These are phyloP conservation scores for Macaria notata DNA, from an alignment of 2,888 invertebrate genomes.

Conservation along the genomic window DNA sequence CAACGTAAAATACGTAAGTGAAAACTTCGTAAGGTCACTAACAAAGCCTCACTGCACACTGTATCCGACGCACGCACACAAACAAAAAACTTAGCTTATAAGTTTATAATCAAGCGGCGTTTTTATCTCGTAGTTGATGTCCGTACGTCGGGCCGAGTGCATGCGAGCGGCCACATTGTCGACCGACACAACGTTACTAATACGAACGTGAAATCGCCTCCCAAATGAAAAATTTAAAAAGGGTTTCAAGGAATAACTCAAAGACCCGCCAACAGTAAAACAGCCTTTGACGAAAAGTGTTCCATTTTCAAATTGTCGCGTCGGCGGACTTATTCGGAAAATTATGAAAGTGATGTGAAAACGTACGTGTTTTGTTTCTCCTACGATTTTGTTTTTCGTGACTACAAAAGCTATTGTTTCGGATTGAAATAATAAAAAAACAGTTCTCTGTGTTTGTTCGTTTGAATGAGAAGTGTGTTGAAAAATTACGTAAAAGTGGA, in stretches of 20 bases:
- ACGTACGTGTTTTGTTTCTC: constrained; percentile 64
- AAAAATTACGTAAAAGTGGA: constrained; percentile 76
- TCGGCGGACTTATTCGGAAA: constrained; percentile 62
- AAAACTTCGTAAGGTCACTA: constrained; percentile 74
- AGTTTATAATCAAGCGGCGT: constrained; percentile 81
- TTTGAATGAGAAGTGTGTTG: constrained; percentile 73
- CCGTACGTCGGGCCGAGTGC: constrained; percentile 72
- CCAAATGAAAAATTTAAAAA: constrained; percentile 58
- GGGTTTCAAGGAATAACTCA: constrained; percentile 46
- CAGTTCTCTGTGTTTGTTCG: constrained; percentile 72
- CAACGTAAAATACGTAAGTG: constrained; percentile 38
- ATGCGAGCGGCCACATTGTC: constrained; percentile 46
- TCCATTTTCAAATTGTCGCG: constrained; percentile 58
- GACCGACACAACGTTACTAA: constrained; percentile 57
- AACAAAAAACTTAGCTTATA: constrained; percentile 79
- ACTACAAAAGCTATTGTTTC: constrained; percentile 77
- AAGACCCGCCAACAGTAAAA: constrained; percentile 54
- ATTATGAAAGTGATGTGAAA: constrained; percentile 77
- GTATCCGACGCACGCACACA: constrained; percentile 69
- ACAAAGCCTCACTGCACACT: constrained; percentile 70
- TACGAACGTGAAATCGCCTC: constrained; percentile 65
- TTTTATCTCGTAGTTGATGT: constrained; percentile 81
- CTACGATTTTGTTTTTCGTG: constrained; percentile 61
- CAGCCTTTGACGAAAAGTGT: constrained; percentile 62
- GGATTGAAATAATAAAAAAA: constrained; percentile 59